phyloP scores from a whole-genome alignment of 2,113 vertebrate species.

The Pontoporia blainvillei region DNA sequence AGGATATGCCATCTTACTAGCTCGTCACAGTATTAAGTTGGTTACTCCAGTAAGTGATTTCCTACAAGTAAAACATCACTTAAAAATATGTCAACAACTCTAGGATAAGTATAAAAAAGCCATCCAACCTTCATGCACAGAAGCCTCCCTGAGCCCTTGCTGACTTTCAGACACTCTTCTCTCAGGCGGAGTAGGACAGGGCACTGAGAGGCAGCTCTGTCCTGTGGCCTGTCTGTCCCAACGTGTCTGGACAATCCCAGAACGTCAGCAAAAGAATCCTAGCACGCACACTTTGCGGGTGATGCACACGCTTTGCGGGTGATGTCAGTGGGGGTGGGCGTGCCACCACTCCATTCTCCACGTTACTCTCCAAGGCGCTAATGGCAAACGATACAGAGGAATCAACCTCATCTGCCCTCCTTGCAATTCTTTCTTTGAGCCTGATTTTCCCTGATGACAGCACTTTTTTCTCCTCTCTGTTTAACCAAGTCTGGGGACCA shows the following conservation, averaged over 20 bases:
- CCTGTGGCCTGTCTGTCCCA: neutral
- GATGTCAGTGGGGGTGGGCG: neutral
- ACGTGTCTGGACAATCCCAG: neutral
- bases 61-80: neutral
- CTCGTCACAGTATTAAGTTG: neutral
- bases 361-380: neutral
- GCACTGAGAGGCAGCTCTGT: neutral
- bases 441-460: neutral
- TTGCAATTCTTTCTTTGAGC: neutral
- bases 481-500: neutral
- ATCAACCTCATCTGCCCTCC: neutral
- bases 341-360: neutral
- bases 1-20: neutral
- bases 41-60: neutral
- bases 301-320: neutral
- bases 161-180: slow-evolving; percentile 26
- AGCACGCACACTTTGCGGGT: no score
- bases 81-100: slow-evolving; percentile 18
- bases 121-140: neutral
- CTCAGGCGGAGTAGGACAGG: accelerated
- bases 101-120: neutral
- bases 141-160: neutral
- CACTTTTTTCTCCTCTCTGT: neutral
- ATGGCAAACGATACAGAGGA: neutral
- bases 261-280: neutral